A percentile compares a stretch with the other conserved stretches of the same genome.
These are phyloP conservation scores for Heliconius eleuchia DNA, from an alignment of 1,140 invertebrate genomes.

Conservation along the genomic window DNA sequence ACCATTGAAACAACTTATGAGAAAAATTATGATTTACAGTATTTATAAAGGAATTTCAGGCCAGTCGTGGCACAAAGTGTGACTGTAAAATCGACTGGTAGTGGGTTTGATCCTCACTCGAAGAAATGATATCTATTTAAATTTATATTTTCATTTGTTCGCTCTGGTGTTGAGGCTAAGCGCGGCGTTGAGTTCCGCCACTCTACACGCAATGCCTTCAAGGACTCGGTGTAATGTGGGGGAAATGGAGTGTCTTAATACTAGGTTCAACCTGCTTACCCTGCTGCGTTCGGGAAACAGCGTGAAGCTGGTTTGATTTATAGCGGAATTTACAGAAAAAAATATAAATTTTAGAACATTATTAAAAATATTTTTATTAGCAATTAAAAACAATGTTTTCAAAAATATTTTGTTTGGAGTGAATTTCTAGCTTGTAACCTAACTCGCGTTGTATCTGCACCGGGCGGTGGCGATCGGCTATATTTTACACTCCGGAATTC, in stretches of 20 bases:
- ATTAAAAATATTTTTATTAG: neutral
- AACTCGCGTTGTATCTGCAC: constrained; percentile 29
- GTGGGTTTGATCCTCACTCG: too few species aligned
- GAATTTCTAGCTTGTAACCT: neutral
- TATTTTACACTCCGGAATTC: constrained; percentile 44
- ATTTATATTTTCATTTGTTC: too few species aligned
- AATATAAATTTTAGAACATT: neutral
- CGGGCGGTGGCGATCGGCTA: constrained; percentile 34
- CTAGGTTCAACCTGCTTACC: too few species aligned
- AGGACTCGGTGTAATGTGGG: too few species aligned
- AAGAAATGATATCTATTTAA: too few species aligned
- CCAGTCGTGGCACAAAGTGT: too few species aligned
- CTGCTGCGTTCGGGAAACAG: too few species aligned
- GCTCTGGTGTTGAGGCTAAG: too few species aligned
- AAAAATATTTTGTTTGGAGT: neutral
- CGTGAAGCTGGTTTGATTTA: neutral
- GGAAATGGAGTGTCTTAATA: too few species aligned
- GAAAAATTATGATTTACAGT: constrained; percentile 17
- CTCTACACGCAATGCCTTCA: too few species aligned
- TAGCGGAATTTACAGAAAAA: neutral
- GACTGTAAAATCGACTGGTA: too few species aligned
- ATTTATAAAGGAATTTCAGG: neutral
- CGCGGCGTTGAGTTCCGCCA: too few species aligned
- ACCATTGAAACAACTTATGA: constrained; percentile 34
- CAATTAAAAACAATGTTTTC: neutral